phyloP scores from a whole-genome alignment of 1,140 invertebrate genomes.

The Proales similis region DNA sequence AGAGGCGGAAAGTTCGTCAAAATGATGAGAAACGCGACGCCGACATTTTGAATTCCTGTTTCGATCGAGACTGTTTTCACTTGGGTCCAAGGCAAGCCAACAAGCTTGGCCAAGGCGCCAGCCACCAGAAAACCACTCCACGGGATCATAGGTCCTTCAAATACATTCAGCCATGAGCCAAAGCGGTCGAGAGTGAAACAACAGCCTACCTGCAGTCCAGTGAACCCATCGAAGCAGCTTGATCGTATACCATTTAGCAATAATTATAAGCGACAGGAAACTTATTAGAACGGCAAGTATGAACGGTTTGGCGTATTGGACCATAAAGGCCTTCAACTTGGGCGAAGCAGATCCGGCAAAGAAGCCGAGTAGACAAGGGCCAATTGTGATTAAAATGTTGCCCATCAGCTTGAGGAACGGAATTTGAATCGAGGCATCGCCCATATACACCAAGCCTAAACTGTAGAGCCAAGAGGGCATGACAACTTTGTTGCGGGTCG shows the following conservation, averaged over 20 bases:
- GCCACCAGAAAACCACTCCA: conserved; percentile 77
- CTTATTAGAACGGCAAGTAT: conserved; percentile 74
- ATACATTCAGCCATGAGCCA: conserved; percentile 72
- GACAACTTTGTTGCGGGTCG: conserved; percentile 7
- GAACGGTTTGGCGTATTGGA: conserved; percentile 59
- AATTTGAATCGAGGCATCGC: conserved; percentile 8
- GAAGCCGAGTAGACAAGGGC: conserved; percentile 20
- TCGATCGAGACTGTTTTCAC: conserved; percentile 56
- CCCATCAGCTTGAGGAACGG: conserved; percentile 11
- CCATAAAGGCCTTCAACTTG: conserved; percentile 17
- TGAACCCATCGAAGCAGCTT: conserved; percentile 66
- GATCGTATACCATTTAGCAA: conserved; percentile 84
- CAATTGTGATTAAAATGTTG: conserved; percentile 34
- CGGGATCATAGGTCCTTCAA: conserved; percentile 57
- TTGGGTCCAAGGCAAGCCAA: conserved; percentile 44
- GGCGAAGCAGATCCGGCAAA: neutral
- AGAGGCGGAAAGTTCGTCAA: conserved; percentile 52
- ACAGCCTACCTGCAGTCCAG: conserved; percentile 57
- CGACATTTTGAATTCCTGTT: conserved; percentile 56
- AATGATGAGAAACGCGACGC: conserved; percentile 54
- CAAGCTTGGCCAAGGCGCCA: conserved; percentile 45
- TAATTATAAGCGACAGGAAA: conserved; percentile 79
- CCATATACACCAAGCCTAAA: conserved; percentile 29
- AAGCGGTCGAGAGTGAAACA: conserved; percentile 57
- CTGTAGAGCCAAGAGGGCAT: conserved; percentile 33